Base-by-base conservation (phyloP, 2,797 vertebrate genomes). In the Phoebastria nigripes region DNA sequence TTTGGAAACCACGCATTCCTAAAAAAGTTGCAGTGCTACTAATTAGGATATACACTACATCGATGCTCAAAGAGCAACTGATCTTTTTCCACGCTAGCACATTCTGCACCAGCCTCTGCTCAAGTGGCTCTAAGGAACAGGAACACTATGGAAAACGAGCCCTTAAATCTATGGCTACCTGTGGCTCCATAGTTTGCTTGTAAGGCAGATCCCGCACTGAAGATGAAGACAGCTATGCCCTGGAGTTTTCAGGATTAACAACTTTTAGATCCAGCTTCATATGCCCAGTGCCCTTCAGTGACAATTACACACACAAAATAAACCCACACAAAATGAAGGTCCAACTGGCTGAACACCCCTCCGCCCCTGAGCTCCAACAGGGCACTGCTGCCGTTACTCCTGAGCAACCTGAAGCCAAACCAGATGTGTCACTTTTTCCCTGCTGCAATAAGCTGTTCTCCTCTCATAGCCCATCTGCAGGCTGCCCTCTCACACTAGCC, bases 241-340 rank as follows among this genome's bases (percentile, higher is more conserved):
- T 47, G 49, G 63, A 77, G 67, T 94, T 95, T 84, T 82, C 55
- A 89, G 71, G 42, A 84, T 67, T 67, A 87, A 62, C n/a, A 84
- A 84, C 76, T 89, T 79, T 52, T 28, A 92, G 67, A 88, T 61
- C 46, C 70, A 90, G 74, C 46, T 95, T 89, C 56, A 19, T 11
- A 61, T 8, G 49, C 4, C 24, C 71, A 54, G 52, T 37, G 65
- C 37, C 76, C 46, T 81, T 93, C 88, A 93, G 83, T 56, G 74
- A 90, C 42, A 65, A 72, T 46, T 81, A 82, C 52, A 52, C 37
- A 42, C 8, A 52, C 6, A 67, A 78, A 78, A 90, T 49, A 86
- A 92, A 70, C 56, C 20, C 25, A 35, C 1, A 69, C 39, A 96
- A 65, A 41, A 44, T 44, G 65, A 94, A 89, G 31, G 67, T 61